Percentiles rank a stretch among this genome's conserved stretches.
phyloP scores from a whole-genome alignment of 2,113 vertebrate genomes.

The Odontesthes bonariensis region DNA sequence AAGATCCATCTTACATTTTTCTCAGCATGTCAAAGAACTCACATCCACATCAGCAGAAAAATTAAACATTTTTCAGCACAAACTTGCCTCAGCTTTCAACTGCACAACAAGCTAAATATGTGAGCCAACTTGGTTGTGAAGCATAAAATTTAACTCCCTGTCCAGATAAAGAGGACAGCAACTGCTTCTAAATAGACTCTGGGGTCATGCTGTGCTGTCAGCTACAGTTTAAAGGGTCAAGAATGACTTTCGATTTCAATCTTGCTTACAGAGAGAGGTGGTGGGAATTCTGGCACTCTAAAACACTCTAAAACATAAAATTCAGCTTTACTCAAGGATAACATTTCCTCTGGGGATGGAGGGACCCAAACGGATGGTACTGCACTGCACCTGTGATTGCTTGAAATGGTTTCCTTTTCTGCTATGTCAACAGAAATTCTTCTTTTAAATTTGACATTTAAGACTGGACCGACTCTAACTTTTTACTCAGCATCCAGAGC shows the following conservation, averaged over 20 bases:
- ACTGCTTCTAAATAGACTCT: neutral
- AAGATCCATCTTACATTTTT: neutral
- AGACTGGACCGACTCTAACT: too few relatives aligned
- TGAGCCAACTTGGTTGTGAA: neutral
- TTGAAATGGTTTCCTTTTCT: too few relatives aligned
- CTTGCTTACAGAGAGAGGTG: neutral
- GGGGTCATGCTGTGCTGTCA: neutral
- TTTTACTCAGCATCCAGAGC: too few relatives aligned
- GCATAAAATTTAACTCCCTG: neutral
- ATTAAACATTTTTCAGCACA: conserved; percentile 2
- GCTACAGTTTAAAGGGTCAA: conserved; percentile 10
- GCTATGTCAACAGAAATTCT: too few relatives aligned
- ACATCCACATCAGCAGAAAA: neutral
- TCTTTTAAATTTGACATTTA: too few relatives aligned
- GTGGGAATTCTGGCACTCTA: neutral
- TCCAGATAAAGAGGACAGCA: neutral
- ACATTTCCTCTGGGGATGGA: neutral
- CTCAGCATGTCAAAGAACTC: neutral
- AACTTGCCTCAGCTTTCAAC: neutral
- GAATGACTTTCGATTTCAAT: conserved; percentile 7
- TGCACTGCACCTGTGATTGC: too few relatives aligned
- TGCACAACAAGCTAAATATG: neutral
- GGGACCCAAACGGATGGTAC: too few relatives aligned
- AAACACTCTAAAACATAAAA: neutral
- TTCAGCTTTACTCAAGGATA: conserved; percentile 3